Evolutionary conservation across 2,113 vertebrate genomes (phyloP), one percentile per base, ranked within the genome.

Genomic region (Sula dactylatra): DNA sequence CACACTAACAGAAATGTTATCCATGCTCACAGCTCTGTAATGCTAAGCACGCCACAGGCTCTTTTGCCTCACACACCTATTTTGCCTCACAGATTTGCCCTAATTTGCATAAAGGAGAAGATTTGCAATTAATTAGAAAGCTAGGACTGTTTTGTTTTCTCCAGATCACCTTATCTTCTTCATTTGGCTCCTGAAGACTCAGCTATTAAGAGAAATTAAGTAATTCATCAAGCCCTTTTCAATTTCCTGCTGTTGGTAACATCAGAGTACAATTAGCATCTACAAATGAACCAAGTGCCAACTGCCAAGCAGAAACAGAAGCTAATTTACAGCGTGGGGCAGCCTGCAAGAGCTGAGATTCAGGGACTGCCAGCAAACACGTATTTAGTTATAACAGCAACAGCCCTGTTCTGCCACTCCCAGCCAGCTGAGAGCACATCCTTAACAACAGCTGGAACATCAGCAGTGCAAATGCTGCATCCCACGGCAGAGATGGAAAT

Each of bases 141-240:
- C 98, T 79, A 94, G 94, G 95, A 97, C 97, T 97, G 97, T 97
- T 95, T 96, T 97, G 97, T 98, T 98, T 98, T 98, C 97, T 98
- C 96, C 96, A 80, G 92, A 92, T 96, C 96, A 96, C 94, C 98
- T 98, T 99, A 99, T 98, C 99, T 99, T 98, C 98, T 98, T 99
- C 98, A 98, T 98, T 99, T 98, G 98, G 98, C 97, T 98, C 98
- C 98, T 98, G 97, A 98, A 98, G 98, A 98, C 98, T 99, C 98
- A 98, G 98, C 98, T 99, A 98, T 99, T 98, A 99, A 98, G 98
- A 98, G 98, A 99, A 99, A 99, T 99, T 98, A 99, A 99, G 98
- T 98, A 98, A 99, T 99, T 99, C 98, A 99, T 99, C 99, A 99
- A 99, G 98, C 98, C 98, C 98, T 98, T 99, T 99, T 99, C 99